These are phyloP conservation scores for Otolemur crassicaudatus DNA, from an alignment of 2,797 vertebrate genomes.

Conservation along the genomic window DNA sequence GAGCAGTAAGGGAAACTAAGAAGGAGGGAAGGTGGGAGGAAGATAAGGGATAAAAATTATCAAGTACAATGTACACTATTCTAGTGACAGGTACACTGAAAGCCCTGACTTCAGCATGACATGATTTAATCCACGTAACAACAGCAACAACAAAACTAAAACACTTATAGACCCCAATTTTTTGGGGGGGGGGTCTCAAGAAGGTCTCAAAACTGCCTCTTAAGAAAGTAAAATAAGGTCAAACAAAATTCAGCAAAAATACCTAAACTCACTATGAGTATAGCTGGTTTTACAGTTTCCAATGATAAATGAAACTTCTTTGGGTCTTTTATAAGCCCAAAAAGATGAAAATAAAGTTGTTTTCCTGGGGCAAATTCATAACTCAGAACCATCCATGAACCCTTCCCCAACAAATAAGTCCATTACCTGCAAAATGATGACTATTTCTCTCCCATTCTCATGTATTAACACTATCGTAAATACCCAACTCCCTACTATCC, in stretches of 20 bases:
- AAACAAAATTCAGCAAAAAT: not conserved
- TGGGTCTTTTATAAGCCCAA: not conserved
- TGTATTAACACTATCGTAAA: not conserved
- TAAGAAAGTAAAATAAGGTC: not conserved
- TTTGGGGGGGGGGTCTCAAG: too few relatives aligned
- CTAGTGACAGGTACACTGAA: not conserved
- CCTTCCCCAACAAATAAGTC: slow-evolving; percentile 38
- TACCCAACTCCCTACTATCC: not conserved
- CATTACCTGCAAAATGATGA: slow-evolving; percentile 29
- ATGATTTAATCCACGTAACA: not conserved
- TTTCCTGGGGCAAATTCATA: not conserved
- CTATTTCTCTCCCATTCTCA: not conserved
- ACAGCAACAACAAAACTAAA: not conserved
- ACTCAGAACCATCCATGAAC: slow-evolving; percentile 46
- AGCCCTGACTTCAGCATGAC: not conserved
- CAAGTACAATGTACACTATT: not conserved
- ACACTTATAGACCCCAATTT: not conserved
- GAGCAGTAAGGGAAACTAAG: not conserved
- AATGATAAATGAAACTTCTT: not conserved
- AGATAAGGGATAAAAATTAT: not conserved
- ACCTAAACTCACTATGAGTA: not conserved
- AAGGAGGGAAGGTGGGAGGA: not conserved
- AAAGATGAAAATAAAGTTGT: not conserved
- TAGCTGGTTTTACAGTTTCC: not conserved
- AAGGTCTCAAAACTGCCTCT: not conserved